A percentile compares a stretch with the other conserved stretches of the same genome.
Evolutionary conservation across 2,888 invertebrate genomes (phyloP).

Genomic region (Apamea sordens): DNA sequence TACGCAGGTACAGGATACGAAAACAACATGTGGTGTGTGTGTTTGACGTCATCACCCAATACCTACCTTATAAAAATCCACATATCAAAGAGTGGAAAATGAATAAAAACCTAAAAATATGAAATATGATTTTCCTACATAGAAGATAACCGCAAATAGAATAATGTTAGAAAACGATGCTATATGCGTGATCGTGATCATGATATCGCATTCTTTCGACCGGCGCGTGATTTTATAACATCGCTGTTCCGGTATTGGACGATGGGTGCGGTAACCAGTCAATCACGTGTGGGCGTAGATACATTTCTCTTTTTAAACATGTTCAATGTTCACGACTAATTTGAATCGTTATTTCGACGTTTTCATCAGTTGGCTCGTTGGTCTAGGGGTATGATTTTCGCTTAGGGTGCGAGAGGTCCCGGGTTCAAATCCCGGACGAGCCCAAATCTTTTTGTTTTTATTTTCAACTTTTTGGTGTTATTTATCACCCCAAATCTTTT

Average conservation of each 20-base stretch:
- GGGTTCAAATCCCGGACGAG: conserved; percentile 90
- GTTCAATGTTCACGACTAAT: background rate
- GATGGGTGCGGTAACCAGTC: conserved; percentile 16
- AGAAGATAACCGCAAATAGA: background rate
- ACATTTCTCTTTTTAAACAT: conserved; percentile 61
- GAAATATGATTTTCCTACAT: background rate
- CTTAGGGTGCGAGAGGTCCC: conserved; percentile 90
- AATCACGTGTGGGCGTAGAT: conserved; percentile 7
- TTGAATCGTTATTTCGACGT: conserved; percentile 22
- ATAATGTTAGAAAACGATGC: background rate
- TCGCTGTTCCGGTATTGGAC: background rate
- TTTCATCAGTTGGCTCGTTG: conserved; percentile 82
- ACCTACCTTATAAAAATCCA: background rate
- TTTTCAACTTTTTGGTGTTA: accelerated
- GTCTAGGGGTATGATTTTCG: conserved; percentile 91
- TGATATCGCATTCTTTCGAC: conserved; percentile 7
- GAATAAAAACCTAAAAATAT: background rate
- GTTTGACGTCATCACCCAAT: conserved; percentile 2
- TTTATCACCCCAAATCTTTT: conserved; percentile 70
- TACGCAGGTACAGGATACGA: background rate
- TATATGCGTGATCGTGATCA: background rate
- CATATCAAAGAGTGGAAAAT: background rate
- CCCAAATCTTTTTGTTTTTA: conserved; percentile 72
- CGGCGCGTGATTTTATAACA: conserved; percentile 11
- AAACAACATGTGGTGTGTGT: background rate